Percentiles rank a stretch among this genome's conserved stretches.
These are phyloP conservation scores for Argyrosomus japonicus DNA, from an alignment of 2,113 vertebrate genomes.

Conservation along the genomic window DNA sequence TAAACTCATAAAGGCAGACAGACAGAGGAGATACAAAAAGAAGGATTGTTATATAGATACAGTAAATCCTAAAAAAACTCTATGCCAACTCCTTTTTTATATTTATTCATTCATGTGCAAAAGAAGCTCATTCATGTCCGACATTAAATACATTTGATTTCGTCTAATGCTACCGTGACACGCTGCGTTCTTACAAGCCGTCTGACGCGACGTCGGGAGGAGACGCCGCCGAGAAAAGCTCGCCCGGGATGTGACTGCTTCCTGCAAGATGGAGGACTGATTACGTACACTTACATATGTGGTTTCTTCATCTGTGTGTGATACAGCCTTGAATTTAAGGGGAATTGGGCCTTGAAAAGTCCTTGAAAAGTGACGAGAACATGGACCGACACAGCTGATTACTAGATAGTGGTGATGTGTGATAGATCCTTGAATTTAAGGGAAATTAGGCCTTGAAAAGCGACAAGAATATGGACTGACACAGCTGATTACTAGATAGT, in stretches of 20 bases:
- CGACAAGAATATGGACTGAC: fast-evolving
- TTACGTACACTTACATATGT: too few relatives aligned
- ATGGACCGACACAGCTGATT: too few relatives aligned
- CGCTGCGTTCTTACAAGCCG: slow-evolving; percentile 44
- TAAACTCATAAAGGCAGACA: slow-evolving; percentile 62
- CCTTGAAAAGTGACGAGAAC: too few relatives aligned
- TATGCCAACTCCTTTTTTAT: slow-evolving; percentile 60
- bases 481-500: too few relatives aligned
- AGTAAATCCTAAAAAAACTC: slow-evolving; percentile 56
- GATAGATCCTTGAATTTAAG: too few relatives aligned
- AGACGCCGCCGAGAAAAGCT: background rate
- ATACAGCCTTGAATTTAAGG: too few relatives aligned
- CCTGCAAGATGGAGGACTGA: too few relatives aligned
- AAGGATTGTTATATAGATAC: slow-evolving; percentile 56
- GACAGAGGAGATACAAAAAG: slow-evolving; percentile 65
- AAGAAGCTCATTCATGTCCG: slow-evolving; percentile 82
- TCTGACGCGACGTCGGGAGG: background rate
- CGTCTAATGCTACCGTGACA: slow-evolving; percentile 43
- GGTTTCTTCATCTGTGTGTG: too few relatives aligned
- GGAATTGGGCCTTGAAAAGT: too few relatives aligned
- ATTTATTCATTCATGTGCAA: slow-evolving; percentile 86
- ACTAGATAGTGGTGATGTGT: too few relatives aligned
- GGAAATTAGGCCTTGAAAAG: too few relatives aligned
- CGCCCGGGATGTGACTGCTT: too few relatives aligned
- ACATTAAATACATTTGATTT: slow-evolving; percentile 70